Evolutionary conservation across 2,113 vertebrate species (phyloP).

Genomic region (Rhagologus leucostigma): DNA sequence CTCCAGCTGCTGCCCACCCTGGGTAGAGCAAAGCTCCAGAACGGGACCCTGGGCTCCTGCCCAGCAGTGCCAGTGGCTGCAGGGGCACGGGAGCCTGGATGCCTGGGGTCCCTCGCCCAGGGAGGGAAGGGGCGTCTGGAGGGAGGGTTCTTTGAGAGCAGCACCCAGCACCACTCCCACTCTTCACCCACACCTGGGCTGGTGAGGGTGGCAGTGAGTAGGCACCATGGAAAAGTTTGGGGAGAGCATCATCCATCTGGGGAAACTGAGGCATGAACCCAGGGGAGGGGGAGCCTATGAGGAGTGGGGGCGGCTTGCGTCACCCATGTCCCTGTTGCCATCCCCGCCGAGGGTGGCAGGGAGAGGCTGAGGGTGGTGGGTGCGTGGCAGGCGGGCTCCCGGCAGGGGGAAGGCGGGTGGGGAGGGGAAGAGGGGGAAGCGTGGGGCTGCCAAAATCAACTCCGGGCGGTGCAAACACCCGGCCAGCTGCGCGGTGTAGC

Average conservation of each 20-base stretch:
- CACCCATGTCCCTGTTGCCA: neutral
- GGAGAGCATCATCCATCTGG: neutral
- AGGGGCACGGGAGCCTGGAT: rapidly evolving
- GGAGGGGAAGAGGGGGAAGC: neutral
- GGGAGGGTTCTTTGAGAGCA: neutral
- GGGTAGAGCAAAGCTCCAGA: neutral
- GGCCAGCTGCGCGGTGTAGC: constrained; percentile 56
- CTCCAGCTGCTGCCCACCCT: neutral
- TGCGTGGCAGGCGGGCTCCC: neutral
- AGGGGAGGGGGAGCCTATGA: rapidly evolving
- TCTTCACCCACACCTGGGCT: neutral
- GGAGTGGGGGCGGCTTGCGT: neutral
- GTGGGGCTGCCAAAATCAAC: constrained; percentile 51
- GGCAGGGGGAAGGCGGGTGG: neutral
- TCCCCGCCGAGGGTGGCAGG: rapidly evolving
- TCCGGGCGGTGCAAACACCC: constrained; percentile 50
- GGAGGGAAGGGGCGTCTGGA: neutral
- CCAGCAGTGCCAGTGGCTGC: neutral
- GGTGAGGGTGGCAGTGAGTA: neutral
- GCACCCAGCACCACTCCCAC: neutral
- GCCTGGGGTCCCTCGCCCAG: neutral
- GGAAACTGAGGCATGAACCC: neutral
- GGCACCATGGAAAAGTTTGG: neutral
- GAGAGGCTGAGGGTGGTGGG: neutral
- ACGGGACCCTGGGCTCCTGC: neutral